These are phyloP conservation scores for Dasypolia templi DNA, from an alignment of 2,888 invertebrate genomes.

Conservation along the genomic window DNA sequence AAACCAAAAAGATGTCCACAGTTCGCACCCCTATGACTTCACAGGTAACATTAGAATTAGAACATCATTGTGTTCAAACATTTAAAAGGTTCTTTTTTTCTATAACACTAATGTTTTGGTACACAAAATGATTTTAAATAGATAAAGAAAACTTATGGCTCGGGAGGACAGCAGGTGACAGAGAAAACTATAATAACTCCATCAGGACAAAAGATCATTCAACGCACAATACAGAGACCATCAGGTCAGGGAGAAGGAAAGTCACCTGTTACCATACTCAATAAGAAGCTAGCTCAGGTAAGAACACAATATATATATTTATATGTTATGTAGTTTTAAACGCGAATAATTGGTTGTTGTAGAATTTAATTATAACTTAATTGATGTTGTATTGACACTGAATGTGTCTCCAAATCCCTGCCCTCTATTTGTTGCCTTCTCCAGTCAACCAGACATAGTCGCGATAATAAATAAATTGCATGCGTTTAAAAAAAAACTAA, in stretches of 20 bases:
- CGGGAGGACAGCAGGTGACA: slow-evolving; percentile 85
- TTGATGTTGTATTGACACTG: slow-evolving; percentile 19
- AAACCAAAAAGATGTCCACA: slow-evolving; percentile 79
- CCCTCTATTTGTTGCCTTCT: slow-evolving; percentile 55
- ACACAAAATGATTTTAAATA: slow-evolving; percentile 51
- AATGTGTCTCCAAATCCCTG: slow-evolving; percentile 27
- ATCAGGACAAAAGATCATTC: slow-evolving; percentile 89
- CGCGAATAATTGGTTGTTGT: slow-evolving; percentile 13
- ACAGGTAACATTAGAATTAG: slow-evolving; percentile 72
- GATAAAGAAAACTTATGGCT: slow-evolving; percentile 80
- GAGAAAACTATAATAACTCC: slow-evolving; percentile 89
- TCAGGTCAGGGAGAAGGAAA: slow-evolving; percentile 74
- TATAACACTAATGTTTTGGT: not conserved
- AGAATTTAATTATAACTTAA: not conserved
- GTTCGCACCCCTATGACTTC: slow-evolving; percentile 72
- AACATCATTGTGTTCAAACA: not conserved
- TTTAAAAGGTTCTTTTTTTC: not conserved
- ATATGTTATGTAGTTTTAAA: slow-evolving; percentile 15
- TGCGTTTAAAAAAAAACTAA: not conserved
- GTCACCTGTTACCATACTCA: slow-evolving; percentile 86
- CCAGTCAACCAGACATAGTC: slow-evolving; percentile 33
- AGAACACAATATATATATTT: slow-evolving; percentile 6
- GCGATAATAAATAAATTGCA: not conserved
- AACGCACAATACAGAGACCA: slow-evolving; percentile 86
- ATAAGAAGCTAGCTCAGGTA: slow-evolving; percentile 86